Base-by-base conservation (phyloP, 2,113 vertebrate genomes). In the Lepidothrix coronata region DNA sequence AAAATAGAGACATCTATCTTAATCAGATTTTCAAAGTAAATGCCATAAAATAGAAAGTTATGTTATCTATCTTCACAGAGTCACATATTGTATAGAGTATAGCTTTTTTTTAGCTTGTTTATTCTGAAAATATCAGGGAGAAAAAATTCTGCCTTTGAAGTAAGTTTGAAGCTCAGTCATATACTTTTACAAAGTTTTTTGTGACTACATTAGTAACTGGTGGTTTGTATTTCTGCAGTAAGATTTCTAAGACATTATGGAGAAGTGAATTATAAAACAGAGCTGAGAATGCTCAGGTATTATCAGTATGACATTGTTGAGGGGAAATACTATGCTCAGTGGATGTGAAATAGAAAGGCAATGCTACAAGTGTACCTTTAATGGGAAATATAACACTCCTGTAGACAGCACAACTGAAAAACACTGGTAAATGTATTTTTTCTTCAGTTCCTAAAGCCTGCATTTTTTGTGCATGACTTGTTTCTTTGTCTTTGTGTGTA, bases 11-110 rank as follows among this genome's bases (percentile, higher is more conserved):
- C 98, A 98, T 99, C 97, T 96, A 96, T 99, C 98, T 99, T 98
- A 98, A 99, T 99, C 98, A 98, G 96, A 98, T 98, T 99, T 98
- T 98, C 97, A 97, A 98, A 99, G 98, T 97, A 98, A 98, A 98
- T 98, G 97, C 97, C 96, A 97, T 98, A 98, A 99, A 99, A 98
- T 92, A 97, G 97, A 93, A 97, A 98, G 97, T 98, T 98, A 97
- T 98, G 98, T 98, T 97, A 97, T 98, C 97, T 96, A 66, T 97
- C 97, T 97, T 98, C 96, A 94, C 95, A 96, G 97, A 97, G 97
- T 97, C 97, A 98, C 97, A 97, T 98, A 96, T 98, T 95, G 94
- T 72, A 76, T 85, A 92, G 70, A 44, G 43, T 95, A 71, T 88
- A 85, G 82, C 91, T 98, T 97, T 97, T 96, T 81, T 97, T 96